Evolutionary conservation across 2,888 invertebrate species (phyloP).

Genomic region (Callyntrura sp.): DNA sequence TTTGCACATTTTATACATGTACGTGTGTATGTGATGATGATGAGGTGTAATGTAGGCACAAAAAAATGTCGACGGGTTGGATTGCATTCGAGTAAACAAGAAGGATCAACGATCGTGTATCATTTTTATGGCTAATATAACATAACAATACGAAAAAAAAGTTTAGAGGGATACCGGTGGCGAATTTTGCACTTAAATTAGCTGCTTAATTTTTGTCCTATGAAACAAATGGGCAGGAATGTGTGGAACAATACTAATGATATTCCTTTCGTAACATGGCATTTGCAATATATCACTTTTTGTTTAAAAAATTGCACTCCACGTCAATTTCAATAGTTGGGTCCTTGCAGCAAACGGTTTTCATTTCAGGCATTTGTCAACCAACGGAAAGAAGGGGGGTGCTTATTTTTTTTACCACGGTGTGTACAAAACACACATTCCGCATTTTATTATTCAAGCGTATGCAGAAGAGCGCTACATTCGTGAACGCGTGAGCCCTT

Average conservation of each 20-base stretch:
- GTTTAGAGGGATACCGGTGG: not conserved
- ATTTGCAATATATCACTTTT: constrained; percentile 31
- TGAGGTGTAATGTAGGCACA: no score
- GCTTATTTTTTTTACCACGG: not conserved
- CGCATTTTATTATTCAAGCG: no score
- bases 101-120: not conserved
- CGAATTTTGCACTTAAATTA: constrained; percentile 7
- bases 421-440: no score
- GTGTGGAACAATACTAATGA: constrained; percentile 27
- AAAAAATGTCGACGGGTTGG: not conserved
- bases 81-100: not conserved
- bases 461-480: no score
- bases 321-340: not conserved
- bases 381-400: not conserved
- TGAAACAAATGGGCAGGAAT: not conserved
- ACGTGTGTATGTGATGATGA: no score
- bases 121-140: not conserved
- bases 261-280: not conserved
- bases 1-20: not conserved
- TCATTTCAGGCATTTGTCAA: not conserved
- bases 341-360: not conserved
- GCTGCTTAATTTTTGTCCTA: not conserved
- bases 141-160: not conserved
- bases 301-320: not conserved
- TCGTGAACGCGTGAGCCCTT: not conserved